Conservation (phyloP, 1,140 invertebrate species). For the Macrobrachium nipponense region DNA sequence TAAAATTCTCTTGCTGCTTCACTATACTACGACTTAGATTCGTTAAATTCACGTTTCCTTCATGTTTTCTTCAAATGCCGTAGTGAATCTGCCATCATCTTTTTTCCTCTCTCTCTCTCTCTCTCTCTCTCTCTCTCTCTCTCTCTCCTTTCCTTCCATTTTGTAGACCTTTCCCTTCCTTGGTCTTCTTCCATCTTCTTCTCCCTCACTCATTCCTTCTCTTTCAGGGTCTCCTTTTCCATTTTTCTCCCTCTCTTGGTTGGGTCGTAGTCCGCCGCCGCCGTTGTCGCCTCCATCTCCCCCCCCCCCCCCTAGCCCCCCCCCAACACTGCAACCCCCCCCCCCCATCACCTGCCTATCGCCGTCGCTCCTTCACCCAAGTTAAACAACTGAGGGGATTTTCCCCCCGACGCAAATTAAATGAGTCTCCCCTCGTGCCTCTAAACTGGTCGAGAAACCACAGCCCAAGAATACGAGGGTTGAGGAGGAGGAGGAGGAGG, state of each 20-base stretch:
- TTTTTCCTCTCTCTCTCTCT: conserved; percentile 5
- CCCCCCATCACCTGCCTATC: neutral
- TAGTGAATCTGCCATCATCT: too few relatives aligned
- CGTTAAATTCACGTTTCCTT: too few relatives aligned
- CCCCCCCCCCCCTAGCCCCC: conserved; percentile 2
- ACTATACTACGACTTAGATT: too few relatives aligned
- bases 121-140: neutral
- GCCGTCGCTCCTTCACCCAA: neutral
- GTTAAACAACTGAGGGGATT: conserved; percentile 23
- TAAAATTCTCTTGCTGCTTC: too few relatives aligned
- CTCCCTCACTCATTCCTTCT: neutral
- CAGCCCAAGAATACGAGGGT: neutral
- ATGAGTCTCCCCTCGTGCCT: conserved; percentile 24
- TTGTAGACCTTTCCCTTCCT: neutral
- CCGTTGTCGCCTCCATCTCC: neutral
- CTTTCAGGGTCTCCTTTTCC: neutral
- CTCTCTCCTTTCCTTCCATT: neutral
- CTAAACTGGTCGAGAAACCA: conserved; percentile 20
- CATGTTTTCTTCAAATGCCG: too few relatives aligned
- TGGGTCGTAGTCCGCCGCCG: neutral
- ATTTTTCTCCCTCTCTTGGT: neutral
- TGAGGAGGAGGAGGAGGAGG: neutral
- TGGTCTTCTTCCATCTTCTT: neutral
- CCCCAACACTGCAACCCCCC: neutral
- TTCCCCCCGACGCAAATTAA: conserved; percentile 16